Evolutionary conservation across 2,797 vertebrate species (phyloP).

Genomic region (Pseudomugil gertrudae): DNA sequence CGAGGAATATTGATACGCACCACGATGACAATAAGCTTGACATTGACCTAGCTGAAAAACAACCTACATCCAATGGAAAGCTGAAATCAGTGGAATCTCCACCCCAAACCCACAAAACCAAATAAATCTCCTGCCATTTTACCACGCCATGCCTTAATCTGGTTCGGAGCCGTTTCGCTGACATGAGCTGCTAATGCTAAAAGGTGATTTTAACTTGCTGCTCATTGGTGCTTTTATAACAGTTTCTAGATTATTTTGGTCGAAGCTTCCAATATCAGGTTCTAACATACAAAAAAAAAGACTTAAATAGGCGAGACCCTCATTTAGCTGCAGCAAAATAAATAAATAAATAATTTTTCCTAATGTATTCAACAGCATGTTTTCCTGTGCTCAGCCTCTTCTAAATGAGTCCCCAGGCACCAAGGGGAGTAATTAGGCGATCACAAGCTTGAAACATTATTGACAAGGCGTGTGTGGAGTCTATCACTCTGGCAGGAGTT

Average conservation of each 20-base stretch:
- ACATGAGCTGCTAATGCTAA: background rate
- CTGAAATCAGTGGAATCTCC: background rate
- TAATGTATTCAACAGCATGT: constrained; percentile 59
- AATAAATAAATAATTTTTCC: constrained; percentile 45
- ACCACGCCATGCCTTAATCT: background rate
- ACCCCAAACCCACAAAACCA: background rate
- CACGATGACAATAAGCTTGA: background rate
- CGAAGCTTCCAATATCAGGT: constrained; percentile 16
- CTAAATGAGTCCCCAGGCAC: constrained; percentile 60
- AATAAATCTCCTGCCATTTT: background rate
- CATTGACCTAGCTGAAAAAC: background rate
- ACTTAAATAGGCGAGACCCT: constrained; percentile 30
- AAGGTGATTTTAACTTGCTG: background rate
- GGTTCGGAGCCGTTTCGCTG: background rate
- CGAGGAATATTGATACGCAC: background rate
- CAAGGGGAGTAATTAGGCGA: constrained; percentile 68
- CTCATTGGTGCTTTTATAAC: constrained; percentile 3
- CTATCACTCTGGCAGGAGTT: constrained; percentile 70
- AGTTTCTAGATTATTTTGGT: constrained; percentile 9
- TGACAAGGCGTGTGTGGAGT: constrained; percentile 70
- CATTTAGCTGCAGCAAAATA: constrained; percentile 23
- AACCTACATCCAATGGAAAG: background rate
- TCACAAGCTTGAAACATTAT: constrained; percentile 75
- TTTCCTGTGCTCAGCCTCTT: constrained; percentile 36
- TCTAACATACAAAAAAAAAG: constrained; percentile 45